Evolutionary conservation across 2,113 vertebrate species (phyloP).

Genomic region (Peromyscus maniculatus): DNA sequence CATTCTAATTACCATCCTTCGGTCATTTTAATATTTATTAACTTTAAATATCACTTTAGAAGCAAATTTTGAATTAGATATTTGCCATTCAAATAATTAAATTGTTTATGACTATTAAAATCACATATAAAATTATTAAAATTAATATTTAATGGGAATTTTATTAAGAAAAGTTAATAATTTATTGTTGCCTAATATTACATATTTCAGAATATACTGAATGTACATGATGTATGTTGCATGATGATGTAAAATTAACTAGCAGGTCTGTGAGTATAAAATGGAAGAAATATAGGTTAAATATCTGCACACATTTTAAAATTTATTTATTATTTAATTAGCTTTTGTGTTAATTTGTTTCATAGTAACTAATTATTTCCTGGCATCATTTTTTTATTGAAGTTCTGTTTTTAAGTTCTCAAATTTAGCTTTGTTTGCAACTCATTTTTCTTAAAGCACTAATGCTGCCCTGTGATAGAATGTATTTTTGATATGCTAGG

Average conservation of each 20-base stretch:
- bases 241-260: constrained; percentile 22
- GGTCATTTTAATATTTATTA: constrained; percentile 47
- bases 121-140: constrained; percentile 12
- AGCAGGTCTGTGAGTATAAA: neutral
- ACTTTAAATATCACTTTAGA: constrained; percentile 7
- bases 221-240: neutral
- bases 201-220: neutral
- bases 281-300: neutral
- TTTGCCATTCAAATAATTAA: constrained; percentile 16
- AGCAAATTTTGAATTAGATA: constrained; percentile 18
- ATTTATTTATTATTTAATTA: constrained; percentile 18
- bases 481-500: neutral
- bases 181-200: neutral
- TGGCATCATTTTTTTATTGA: too few species aligned
- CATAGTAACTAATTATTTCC: neutral
- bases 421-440: neutral
- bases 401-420: neutral
- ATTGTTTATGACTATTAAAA: constrained; percentile 53
- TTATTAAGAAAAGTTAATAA: constrained; percentile 40
- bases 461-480: neutral
- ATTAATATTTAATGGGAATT: constrained; percentile 22
- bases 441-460: neutral
- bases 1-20: neutral
- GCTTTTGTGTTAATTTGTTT: neutral
- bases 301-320: neutral